Conservation (phyloP, 2,888 invertebrate species). For the Lasioglossum vierecki region DNA sequence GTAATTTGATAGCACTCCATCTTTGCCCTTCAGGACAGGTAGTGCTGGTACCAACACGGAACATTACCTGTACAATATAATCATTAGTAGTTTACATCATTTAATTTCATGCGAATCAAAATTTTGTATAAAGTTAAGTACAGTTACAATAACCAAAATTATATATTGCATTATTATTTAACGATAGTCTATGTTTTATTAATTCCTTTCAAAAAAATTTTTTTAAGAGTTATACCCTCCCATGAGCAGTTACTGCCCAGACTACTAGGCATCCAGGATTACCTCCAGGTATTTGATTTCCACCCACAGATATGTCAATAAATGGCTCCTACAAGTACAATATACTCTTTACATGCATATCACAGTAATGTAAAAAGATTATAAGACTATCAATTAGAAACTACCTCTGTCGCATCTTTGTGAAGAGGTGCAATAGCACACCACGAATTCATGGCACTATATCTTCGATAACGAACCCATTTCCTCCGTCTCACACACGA, state of each 20-base stretch:
- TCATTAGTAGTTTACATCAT: not conserved
- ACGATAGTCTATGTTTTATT: conserved; percentile 2
- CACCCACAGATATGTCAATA: conserved; percentile 95
- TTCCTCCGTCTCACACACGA: conserved; percentile 95
- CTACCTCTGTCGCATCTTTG: conserved; percentile 92
- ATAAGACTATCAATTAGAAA: not conserved
- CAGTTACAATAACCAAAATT: conserved; percentile 25
- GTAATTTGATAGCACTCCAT: conserved; percentile 92
- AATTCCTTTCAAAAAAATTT: conserved; percentile 42
- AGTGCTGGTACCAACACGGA: conserved; percentile 91
- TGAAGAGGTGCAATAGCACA: conserved; percentile 95
- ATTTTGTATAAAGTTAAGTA: conserved; percentile 6
- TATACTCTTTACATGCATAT: not conserved
- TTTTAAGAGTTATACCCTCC: conserved; percentile 86
- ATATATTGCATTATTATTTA: conserved; percentile 10
- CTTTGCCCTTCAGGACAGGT: conserved; percentile 94
- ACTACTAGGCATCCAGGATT: conserved; percentile 91
- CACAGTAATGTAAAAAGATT: not conserved
- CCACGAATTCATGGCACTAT: conserved; percentile 96
- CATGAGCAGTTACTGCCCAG: conserved; percentile 97
- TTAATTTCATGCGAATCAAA: not conserved
- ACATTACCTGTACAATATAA: conserved; percentile 88
- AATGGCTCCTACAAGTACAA: conserved; percentile 90
- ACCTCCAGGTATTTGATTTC: conserved; percentile 92
- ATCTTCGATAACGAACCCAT: conserved; percentile 95